Evolutionary conservation across 2,797 vertebrate species (phyloP).

Genomic region (Acipenser transmontanus): DNA sequence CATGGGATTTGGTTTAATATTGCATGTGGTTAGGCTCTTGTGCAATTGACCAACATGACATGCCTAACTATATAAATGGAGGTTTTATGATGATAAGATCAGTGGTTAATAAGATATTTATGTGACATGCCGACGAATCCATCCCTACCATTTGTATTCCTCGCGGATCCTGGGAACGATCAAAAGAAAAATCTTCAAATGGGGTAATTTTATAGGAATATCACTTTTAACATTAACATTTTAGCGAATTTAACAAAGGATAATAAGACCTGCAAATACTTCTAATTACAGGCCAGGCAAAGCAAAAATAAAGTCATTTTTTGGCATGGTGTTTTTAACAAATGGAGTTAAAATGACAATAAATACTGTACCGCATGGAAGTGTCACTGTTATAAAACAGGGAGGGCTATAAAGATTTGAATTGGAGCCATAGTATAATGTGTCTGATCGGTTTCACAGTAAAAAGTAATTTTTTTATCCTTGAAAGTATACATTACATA

Average conservation of each 20-base stretch:
- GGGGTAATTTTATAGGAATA: slow-evolving; percentile 63
- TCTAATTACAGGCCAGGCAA: not conserved
- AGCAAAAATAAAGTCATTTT: too few species aligned
- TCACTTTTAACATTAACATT: slow-evolving; percentile 65
- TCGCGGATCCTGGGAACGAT: slow-evolving; percentile 35
- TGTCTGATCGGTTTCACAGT: too few species aligned
- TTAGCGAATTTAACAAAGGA: slow-evolving; percentile 13
- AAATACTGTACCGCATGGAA: too few species aligned
- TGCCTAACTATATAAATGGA: slow-evolving; percentile 84
- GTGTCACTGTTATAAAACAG: too few species aligned
- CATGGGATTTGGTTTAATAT: slow-evolving; percentile 64
- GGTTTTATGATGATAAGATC: slow-evolving; percentile 90
- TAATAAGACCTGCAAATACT: not conserved
- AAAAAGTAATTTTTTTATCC: too few species aligned
- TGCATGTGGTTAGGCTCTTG: slow-evolving; percentile 61
- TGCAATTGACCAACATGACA: slow-evolving; percentile 76
- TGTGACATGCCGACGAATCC: slow-evolving; percentile 84
- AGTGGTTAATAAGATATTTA: slow-evolving; percentile 96
- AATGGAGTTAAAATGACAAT: too few species aligned
- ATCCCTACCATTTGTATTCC: slow-evolving; percentile 24
- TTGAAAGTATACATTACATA: too few species aligned
- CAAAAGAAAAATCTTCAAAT: slow-evolving; percentile 66
- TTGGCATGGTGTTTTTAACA: too few species aligned
- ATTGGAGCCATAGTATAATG: too few species aligned
- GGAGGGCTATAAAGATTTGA: too few species aligned